A percentile compares a stretch with the other conserved stretches of the same genome.
These are phyloP conservation scores for Hippocampus mohnikei DNA, from an alignment of 2,113 vertebrate species.

Conservation along the genomic window DNA sequence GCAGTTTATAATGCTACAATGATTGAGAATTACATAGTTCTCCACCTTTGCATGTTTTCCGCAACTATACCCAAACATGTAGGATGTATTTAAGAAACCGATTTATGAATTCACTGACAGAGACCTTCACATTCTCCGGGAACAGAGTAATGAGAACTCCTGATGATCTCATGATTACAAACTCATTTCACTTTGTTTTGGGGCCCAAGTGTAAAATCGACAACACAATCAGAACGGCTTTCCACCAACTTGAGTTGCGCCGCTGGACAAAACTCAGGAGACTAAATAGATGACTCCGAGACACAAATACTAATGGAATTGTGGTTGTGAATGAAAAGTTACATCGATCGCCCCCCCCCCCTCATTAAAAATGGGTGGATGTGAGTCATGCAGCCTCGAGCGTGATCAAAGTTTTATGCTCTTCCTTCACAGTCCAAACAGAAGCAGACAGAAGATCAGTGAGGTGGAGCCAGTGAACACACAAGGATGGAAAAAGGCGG, in stretches of 20 bases:
- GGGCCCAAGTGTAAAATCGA: neutral
- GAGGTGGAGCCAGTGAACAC: neutral
- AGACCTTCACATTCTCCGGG: neutral
- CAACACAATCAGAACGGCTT: neutral
- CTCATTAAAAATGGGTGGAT: slow-evolving; percentile 2
- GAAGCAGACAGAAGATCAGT: slow-evolving; percentile 1
- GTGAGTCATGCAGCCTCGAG: slow-evolving; percentile 5
- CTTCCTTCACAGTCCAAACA: slow-evolving; percentile 1
- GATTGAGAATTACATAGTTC: no score
- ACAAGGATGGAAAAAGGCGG: neutral
- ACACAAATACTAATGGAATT: neutral
- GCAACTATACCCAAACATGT: no score
- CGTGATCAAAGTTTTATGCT: slow-evolving; percentile 7
- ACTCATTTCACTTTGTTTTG: neutral
- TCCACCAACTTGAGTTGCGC: neutral
- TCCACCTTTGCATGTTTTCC: no score
- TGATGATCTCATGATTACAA: neutral
- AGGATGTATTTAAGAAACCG: no score
- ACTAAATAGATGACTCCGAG: neutral
- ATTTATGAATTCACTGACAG: neutral
- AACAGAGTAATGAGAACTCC: neutral
- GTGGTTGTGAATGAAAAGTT: slow-evolving; percentile 3
- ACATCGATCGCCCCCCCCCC: neutral
- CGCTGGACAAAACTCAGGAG: neutral
- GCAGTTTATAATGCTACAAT: no score